Percentiles rank a stretch among this genome's conserved stretches.
Evolutionary conservation across 2,888 invertebrate species (phyloP).

Genomic region (Cybosia mesomella): DNA sequence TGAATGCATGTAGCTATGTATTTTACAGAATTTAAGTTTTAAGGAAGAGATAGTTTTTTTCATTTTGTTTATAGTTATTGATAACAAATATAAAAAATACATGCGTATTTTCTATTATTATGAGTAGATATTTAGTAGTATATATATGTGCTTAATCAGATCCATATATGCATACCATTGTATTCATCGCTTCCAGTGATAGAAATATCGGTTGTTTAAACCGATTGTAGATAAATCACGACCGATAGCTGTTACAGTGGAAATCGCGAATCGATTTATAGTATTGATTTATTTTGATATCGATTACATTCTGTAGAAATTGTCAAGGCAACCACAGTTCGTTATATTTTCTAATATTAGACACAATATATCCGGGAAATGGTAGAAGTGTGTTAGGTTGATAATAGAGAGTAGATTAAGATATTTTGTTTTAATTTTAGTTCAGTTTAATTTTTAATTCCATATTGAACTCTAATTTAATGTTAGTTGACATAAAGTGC

Average conservation of each 20-base stretch:
- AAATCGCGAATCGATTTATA: conserved; percentile 56
- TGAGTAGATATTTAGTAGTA: too few relatives aligned
- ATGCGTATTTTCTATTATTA: too few relatives aligned
- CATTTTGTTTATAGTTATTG: too few relatives aligned
- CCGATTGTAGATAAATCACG: conserved; percentile 61
- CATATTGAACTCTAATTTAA: too few relatives aligned
- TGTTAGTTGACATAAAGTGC: too few relatives aligned
- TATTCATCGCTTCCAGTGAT: conserved; percentile 41
- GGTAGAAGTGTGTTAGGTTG: conserved; percentile 17
- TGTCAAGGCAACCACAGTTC: conserved; percentile 45
- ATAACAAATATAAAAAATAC: too few relatives aligned
- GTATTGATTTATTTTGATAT: conserved; percentile 54
- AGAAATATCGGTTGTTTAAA: conserved; percentile 33
- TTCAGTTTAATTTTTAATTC: too few relatives aligned
- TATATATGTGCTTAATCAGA: not conserved
- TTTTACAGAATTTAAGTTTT: too few relatives aligned
- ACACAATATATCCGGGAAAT: conserved; percentile 24
- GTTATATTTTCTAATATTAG: conserved; percentile 11
- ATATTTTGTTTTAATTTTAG: not conserved
- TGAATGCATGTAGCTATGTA: too few relatives aligned
- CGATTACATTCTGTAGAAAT: conserved; percentile 41
- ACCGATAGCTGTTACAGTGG: conserved; percentile 58
- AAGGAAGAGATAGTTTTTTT: too few relatives aligned
- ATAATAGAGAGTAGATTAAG: not conserved
- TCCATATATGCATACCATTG: not conserved